Conservation (phyloP, 2,888 invertebrate species). For the Megamerina dolium region DNA sequence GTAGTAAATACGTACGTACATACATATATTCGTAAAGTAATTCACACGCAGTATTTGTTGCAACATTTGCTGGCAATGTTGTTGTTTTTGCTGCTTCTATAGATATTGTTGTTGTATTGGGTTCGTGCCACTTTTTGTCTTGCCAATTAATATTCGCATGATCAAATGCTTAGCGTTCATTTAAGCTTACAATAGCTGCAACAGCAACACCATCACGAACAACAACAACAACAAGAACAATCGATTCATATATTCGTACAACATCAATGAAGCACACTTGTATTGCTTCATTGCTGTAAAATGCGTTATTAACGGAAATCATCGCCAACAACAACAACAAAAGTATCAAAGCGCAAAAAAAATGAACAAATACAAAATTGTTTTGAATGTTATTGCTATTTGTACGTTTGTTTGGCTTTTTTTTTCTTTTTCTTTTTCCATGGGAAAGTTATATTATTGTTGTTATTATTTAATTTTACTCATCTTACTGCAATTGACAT, state of each 20-base stretch:
- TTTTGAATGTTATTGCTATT: background rate
- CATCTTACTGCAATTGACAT: slow-evolving; percentile 29
- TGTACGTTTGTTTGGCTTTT: background rate
- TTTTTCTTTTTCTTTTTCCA: background rate
- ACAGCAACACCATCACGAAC: background rate
- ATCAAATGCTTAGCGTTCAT: slow-evolving; percentile 23
- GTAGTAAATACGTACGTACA: background rate
- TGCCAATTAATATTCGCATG: slow-evolving; percentile 27
- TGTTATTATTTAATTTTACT: too few relatives aligned
- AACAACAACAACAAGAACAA: background rate
- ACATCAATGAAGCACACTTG: too few relatives aligned
- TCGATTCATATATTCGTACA: too few relatives aligned
- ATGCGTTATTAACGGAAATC: background rate
- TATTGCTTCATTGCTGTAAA: background rate
- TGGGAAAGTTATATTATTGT: too few relatives aligned
- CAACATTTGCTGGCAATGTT: too few relatives aligned
- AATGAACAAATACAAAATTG: background rate
- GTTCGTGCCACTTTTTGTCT: too few relatives aligned
- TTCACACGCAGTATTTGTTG: slow-evolving; percentile 1
- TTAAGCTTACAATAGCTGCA: slow-evolving; percentile 13
- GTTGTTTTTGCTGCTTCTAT: too few relatives aligned
- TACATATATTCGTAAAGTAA: background rate
- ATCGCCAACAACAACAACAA: background rate
- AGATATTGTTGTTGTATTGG: too few relatives aligned
- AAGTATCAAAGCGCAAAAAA: background rate